Percentiles rank a stretch among this genome's conserved stretches.
Conservation (phyloP, 2,113 vertebrate genomes). For the Apteryx mantelli region DNA sequence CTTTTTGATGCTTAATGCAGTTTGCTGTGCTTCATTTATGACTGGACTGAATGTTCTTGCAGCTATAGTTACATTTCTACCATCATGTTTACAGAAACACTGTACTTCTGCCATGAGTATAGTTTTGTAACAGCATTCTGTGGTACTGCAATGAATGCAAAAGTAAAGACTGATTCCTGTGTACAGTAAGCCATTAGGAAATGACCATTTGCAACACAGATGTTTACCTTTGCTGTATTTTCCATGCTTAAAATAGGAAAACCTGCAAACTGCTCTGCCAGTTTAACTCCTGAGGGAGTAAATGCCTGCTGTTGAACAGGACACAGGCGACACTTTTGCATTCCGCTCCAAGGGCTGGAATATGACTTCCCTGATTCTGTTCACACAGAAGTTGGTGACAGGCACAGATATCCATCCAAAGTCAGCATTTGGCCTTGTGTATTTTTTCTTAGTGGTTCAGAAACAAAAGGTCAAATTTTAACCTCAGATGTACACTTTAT, state of each 20-base stretch:
- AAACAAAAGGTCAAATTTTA: not conserved
- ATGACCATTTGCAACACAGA: not conserved
- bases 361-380: not conserved
- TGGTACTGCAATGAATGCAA: not conserved
- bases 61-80: constrained; percentile 3
- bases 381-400: not conserved
- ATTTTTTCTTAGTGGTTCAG: not conserved
- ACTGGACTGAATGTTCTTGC: not conserved
- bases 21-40: not conserved
- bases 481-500: not conserved
- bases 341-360: not conserved
- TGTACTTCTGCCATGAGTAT: not conserved
- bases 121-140: not conserved
- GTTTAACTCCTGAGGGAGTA: not conserved
- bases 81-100: constrained; percentile 22
- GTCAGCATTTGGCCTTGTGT: not conserved
- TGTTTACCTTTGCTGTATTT: not conserved
- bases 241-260: not conserved
- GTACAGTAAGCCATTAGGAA: not conserved
- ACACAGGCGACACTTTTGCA: not conserved
- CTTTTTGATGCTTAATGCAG: not conserved
- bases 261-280: not conserved
- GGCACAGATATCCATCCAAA: not conserved
- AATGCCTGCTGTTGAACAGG: not conserved
- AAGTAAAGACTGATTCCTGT: not conserved